Percentiles rank a stretch among this genome's conserved stretches.
phyloP scores from a whole-genome alignment of 2,797 vertebrate species.

The Fistularia tabacaria region DNA sequence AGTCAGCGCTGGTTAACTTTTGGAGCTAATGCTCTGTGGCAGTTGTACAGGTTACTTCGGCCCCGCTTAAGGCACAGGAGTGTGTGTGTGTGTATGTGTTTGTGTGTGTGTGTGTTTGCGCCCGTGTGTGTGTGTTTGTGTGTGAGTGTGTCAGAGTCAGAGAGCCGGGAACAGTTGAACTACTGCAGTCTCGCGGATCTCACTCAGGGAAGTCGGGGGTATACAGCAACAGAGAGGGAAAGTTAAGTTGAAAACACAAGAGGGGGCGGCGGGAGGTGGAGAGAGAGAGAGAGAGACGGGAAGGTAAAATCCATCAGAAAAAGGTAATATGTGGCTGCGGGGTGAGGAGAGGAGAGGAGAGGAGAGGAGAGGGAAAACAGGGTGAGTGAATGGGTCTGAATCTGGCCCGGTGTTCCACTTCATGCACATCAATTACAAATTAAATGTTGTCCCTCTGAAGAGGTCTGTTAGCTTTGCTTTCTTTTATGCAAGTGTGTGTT shows the following conservation, averaged over 20 bases:
- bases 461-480: constrained; percentile 8
- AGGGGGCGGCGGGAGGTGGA: constrained; percentile 13
- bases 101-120: too few species aligned
- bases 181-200: constrained; percentile 46
- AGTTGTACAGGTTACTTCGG: constrained; percentile 68
- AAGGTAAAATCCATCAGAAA: constrained; percentile 23
- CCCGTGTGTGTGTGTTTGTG: too few species aligned
- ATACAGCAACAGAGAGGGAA: constrained; percentile 38
- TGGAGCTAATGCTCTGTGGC: constrained; percentile 75
- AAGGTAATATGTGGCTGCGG: constrained; percentile 30
- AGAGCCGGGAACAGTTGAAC: constrained; percentile 46
- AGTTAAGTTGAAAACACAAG: constrained; percentile 29
- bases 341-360: constrained; percentile 5
- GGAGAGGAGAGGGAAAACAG: constrained; percentile 16
- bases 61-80: constrained; percentile 55
- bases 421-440: constrained; percentile 43
- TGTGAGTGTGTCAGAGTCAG: neutral
- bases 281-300: constrained; percentile 3
- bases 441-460: constrained; percentile 28
- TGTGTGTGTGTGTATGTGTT: too few species aligned
- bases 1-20: constrained; percentile 70
- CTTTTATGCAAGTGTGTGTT: neutral
- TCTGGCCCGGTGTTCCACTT: constrained; percentile 37
- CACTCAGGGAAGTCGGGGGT: constrained; percentile 49
- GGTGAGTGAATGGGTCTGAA: constrained; percentile 33